Percentiles rank a stretch among this genome's conserved stretches.
phyloP scores from a whole-genome alignment of 2,888 invertebrate species.

The Sarcophaga carnaria region DNA sequence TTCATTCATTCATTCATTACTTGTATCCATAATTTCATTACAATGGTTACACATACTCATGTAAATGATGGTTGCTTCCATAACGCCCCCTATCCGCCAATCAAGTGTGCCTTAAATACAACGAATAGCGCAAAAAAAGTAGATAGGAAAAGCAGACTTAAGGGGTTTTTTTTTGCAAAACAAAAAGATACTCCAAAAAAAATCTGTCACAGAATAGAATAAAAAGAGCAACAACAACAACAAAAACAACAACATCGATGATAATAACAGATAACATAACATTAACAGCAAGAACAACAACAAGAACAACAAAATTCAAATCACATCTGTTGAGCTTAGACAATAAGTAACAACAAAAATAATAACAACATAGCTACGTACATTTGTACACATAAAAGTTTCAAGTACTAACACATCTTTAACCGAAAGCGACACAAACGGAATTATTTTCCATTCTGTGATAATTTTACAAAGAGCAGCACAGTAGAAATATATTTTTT shows the following conservation, averaged over 20 bases:
- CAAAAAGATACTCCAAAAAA: too few species aligned
- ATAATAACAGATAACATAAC: background rate
- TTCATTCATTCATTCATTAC: background rate
- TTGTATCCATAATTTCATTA: constrained; percentile 42
- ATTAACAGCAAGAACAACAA: background rate
- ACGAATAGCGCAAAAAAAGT: background rate
- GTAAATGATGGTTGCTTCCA: background rate
- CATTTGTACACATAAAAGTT: too few species aligned
- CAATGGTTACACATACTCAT: constrained; percentile 1
- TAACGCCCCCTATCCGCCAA: background rate
- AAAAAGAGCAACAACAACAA: background rate
- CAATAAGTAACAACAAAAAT: constrained; percentile 11
- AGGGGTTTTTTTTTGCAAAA: background rate
- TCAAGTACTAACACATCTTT: too few species aligned
- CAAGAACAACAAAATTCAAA: constrained; percentile 12
- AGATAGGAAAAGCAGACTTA: constrained; percentile 32
- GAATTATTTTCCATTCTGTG: too few species aligned
- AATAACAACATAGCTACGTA: background rate
- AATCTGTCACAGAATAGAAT: too few species aligned
- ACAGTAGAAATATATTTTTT: too few species aligned
- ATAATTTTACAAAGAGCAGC: too few species aligned
- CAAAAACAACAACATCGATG: too few species aligned
- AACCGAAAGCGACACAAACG: too few species aligned
- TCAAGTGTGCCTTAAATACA: background rate
- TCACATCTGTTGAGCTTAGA: constrained; percentile 59